Percentiles rank a stretch among this genome's conserved stretches.
Evolutionary conservation across 2,797 vertebrate genomes (phyloP).

Genomic region (Acanthiza pusilla): DNA sequence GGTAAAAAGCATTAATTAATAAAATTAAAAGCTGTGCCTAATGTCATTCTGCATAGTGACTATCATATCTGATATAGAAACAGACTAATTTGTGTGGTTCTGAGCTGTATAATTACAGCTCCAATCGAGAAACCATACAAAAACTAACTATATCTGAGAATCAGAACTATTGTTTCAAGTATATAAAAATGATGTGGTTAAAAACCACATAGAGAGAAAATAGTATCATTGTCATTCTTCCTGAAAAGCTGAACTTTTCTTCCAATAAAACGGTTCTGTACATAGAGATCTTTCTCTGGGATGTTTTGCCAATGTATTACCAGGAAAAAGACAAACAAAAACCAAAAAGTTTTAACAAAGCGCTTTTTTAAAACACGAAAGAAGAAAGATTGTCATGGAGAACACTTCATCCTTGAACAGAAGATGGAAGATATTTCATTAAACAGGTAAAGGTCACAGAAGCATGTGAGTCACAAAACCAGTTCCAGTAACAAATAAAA

Average conservation of each 20-base stretch:
- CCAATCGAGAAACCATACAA: background rate
- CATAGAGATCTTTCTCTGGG: background rate
- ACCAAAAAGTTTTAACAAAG: background rate
- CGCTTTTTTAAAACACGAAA: background rate
- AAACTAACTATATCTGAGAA: background rate
- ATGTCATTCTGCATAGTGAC: background rate
- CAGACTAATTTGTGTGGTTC: background rate
- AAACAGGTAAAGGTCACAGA: background rate
- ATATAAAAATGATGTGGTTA: background rate
- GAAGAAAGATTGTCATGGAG: background rate
- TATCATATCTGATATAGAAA: background rate
- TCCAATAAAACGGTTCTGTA: background rate
- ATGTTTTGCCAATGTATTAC: background rate
- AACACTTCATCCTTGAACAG: background rate
- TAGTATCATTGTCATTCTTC: background rate
- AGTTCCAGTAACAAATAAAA: background rate
- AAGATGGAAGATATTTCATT: background rate
- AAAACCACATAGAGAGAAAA: background rate
- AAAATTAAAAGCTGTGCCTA: background rate
- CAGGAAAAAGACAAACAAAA: background rate
- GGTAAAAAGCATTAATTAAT: background rate
- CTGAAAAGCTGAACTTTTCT: background rate
- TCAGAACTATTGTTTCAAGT: background rate
- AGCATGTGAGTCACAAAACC: background rate
- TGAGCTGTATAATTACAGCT: background rate